Evolutionary conservation across 2,888 invertebrate genomes (phyloP).

Genomic region (Allacma fusca): DNA sequence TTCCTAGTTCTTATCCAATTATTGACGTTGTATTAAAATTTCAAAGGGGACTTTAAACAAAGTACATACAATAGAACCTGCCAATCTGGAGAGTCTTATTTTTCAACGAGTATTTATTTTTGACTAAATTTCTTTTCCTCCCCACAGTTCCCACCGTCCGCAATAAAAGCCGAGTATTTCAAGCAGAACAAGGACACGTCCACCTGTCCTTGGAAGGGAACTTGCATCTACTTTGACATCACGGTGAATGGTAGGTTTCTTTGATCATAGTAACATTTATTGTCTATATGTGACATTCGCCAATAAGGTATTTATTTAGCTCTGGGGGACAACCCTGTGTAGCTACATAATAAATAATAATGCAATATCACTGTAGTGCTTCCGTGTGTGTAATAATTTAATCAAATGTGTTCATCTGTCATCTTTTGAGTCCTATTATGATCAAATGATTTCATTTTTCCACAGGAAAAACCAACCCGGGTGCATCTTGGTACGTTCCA

Average conservation of each 20-base stretch:
- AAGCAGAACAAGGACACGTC: constrained; percentile 43
- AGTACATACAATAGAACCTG: too few species aligned
- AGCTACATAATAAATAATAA: too few species aligned
- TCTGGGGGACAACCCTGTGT: too few species aligned
- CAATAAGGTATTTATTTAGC: constrained; percentile 17
- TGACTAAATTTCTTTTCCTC: too few species aligned
- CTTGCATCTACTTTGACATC: constrained; percentile 53
- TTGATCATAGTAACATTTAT: background rate
- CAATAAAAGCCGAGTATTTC: constrained; percentile 50
- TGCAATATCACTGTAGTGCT: too few species aligned
- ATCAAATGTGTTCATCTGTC: too few species aligned
- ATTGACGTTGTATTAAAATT: too few species aligned
- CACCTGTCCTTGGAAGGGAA: constrained; percentile 54
- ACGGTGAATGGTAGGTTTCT: constrained; percentile 46
- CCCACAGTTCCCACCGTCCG: constrained; percentile 48
- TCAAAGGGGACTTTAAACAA: too few species aligned
- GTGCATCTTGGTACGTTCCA: constrained; percentile 37
- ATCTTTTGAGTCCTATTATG: background rate
- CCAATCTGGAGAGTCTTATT: too few species aligned
- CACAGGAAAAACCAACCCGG: constrained; percentile 38
- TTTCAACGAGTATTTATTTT: too few species aligned
- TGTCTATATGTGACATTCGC: background rate
- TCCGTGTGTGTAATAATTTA: too few species aligned
- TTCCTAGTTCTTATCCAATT: too few species aligned
- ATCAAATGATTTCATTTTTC: background rate